Conservation (phyloP, 2,797 vertebrate genomes). For the Chelon labrosus region DNA sequence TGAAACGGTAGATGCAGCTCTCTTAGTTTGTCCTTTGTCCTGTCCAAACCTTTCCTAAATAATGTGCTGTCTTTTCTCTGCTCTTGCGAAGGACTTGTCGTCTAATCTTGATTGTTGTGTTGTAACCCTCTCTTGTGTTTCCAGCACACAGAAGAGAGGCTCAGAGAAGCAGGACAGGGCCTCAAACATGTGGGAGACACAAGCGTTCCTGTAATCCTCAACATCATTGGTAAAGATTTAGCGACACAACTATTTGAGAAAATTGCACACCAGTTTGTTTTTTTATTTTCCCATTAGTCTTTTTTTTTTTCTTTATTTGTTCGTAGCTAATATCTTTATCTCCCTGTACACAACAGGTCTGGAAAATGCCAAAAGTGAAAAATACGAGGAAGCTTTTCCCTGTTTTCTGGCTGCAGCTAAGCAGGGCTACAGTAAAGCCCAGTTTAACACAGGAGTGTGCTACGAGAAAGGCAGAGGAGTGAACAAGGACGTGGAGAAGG, state of each 20-base stretch:
- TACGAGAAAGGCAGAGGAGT: conserved; percentile 93
- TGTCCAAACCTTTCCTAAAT: neutral
- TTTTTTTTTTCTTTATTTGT: neutral
- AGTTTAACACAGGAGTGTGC: conserved; percentile 94
- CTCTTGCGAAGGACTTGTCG: neutral
- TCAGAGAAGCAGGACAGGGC: conserved; percentile 85
- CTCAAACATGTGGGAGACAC: conserved; percentile 85
- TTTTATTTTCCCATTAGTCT: neutral
- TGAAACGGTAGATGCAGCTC: conserved; percentile 56
- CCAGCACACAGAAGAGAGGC: conserved; percentile 72
- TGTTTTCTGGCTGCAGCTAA: conserved; percentile 91
- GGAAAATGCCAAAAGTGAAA: conserved; percentile 83
- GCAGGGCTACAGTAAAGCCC: conserved; percentile 92
- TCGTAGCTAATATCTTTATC: neutral
- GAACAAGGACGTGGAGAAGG: conserved; percentile 84
- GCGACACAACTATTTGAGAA: neutral
- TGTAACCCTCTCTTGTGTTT: conserved; percentile 18
- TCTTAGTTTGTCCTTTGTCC: too few species aligned
- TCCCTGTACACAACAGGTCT: conserved; percentile 82
- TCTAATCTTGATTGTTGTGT: neutral
- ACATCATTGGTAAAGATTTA: conserved; percentile 82
- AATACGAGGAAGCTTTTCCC: conserved; percentile 84
- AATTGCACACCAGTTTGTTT: neutral
- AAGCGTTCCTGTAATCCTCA: conserved; percentile 88
- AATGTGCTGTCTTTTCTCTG: neutral